A percentile compares a stretch with the other conserved stretches of the same genome.
Evolutionary conservation across 2,888 invertebrate genomes (phyloP).

Genomic region (Drosophila incognita): DNA sequence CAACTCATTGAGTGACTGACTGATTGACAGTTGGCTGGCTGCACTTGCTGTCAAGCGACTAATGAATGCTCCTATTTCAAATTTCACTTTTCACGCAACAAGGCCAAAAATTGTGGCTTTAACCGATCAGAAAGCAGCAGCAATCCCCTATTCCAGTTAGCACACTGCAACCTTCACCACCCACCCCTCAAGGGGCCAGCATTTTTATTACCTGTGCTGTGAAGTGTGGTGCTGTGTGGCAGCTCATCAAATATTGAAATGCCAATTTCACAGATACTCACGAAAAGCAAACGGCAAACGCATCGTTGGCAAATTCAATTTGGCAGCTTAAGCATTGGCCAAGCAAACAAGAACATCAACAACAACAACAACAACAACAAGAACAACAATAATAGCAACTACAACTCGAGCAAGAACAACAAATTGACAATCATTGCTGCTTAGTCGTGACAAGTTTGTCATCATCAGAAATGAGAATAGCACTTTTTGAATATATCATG

Average conservation of each 20-base stretch:
- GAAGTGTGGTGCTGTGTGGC: conserved; percentile 22
- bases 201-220: conserved; percentile 65
- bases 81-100: conserved; percentile 16
- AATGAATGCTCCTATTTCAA: conserved; percentile 37
- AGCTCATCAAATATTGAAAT: conserved; percentile 76
- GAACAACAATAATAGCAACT: not conserved
- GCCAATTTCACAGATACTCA: conserved; percentile 76
- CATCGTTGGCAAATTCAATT: conserved; percentile 66
- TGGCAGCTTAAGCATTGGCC: conserved; percentile 64
- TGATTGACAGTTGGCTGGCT: conserved; percentile 26
- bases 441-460: not conserved
- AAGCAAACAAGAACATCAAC: conserved; percentile 16
- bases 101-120: conserved; percentile 38
- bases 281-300: conserved; percentile 29
- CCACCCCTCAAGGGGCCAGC: not conserved
- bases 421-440: conserved; percentile 4
- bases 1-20: conserved; percentile 19
- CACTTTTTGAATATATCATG: not conserved
- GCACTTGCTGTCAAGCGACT: conserved; percentile 21
- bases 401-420: not conserved
- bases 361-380: not conserved
- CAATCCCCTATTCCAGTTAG: not conserved
- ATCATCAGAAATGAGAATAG: not conserved
- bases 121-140: conserved; percentile 28
- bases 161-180: conserved; percentile 1